phyloP scores from a whole-genome alignment of 2,113 vertebrate species.

The Lichenostomus cassidix region DNA sequence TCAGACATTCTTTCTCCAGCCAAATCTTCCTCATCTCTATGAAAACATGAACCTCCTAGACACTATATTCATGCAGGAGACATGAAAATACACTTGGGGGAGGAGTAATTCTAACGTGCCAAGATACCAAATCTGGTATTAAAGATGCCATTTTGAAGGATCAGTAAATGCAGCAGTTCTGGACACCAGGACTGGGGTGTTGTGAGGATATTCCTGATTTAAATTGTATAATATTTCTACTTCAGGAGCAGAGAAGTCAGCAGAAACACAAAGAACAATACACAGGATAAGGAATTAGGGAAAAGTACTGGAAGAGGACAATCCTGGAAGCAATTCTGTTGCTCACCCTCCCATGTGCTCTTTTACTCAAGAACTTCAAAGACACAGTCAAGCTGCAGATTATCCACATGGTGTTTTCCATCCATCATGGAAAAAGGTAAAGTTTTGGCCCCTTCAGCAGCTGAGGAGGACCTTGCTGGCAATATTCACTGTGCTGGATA shows the following conservation, averaged over 20 bases:
- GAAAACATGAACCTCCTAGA: neutral
- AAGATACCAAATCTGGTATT: neutral
- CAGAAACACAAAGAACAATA: neutral
- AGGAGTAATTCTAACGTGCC: neutral
- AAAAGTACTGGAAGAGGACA: neutral
- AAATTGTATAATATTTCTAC: neutral
- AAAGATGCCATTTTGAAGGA: neutral
- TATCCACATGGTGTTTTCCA: fast-evolving
- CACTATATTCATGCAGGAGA: neutral
- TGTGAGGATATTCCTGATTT: neutral
- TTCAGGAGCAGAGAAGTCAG: neutral
- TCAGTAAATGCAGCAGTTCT: neutral
- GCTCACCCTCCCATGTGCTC: neutral
- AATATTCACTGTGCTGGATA: neutral
- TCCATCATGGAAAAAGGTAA: neutral
- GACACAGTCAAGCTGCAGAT: fast-evolving
- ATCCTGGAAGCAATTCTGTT: neutral
- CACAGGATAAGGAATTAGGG: neutral
- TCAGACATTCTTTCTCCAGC: neutral
- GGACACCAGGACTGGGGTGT: neutral
- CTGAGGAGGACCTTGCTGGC: neutral
- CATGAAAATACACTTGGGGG: neutral
- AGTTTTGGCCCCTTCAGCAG: neutral
- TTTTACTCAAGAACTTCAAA: neutral
- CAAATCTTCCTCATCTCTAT: neutral